Conservation (phyloP, 1,140 invertebrate genomes). For the Carcinoscorpius rotundicauda region DNA sequence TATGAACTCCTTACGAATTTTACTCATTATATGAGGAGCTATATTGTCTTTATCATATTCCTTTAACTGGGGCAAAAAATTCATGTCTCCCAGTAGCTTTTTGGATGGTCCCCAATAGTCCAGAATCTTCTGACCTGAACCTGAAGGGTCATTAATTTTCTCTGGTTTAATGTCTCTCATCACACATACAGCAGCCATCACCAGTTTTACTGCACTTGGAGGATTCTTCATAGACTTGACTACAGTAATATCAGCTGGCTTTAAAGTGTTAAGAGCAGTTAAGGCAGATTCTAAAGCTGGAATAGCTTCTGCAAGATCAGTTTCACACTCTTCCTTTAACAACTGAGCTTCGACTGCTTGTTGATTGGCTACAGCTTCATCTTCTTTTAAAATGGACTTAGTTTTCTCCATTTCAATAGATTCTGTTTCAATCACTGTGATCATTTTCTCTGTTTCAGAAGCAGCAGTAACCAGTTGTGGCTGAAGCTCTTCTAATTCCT, state of each 20-base stretch:
- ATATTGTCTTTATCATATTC: constrained; percentile 92
- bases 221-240: constrained; percentile 50
- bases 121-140: constrained; percentile 59
- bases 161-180: constrained; percentile 75
- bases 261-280: constrained; percentile 39
- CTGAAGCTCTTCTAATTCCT: constrained; percentile 62
- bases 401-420: constrained; percentile 70
- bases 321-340: constrained; percentile 80
- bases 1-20: constrained; percentile 72
- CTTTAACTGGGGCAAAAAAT: constrained; percentile 65
- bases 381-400: constrained; percentile 65
- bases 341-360: constrained; percentile 71
- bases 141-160: constrained; percentile 53
- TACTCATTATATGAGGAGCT: constrained; percentile 58
- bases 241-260: constrained; percentile 42
- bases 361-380: constrained; percentile 78
- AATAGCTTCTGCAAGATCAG: constrained; percentile 75
- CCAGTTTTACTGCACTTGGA: constrained; percentile 45
- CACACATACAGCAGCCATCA: constrained; percentile 91
- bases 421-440: constrained; percentile 73
- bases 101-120: constrained; percentile 92
- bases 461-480: constrained; percentile 75
- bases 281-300: constrained; percentile 65
- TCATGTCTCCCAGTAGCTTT: constrained; percentile 75
- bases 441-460: constrained; percentile 65